Evolutionary conservation across 2,888 invertebrate genomes (phyloP).

Genomic region (Parascotia fuliginaria): DNA sequence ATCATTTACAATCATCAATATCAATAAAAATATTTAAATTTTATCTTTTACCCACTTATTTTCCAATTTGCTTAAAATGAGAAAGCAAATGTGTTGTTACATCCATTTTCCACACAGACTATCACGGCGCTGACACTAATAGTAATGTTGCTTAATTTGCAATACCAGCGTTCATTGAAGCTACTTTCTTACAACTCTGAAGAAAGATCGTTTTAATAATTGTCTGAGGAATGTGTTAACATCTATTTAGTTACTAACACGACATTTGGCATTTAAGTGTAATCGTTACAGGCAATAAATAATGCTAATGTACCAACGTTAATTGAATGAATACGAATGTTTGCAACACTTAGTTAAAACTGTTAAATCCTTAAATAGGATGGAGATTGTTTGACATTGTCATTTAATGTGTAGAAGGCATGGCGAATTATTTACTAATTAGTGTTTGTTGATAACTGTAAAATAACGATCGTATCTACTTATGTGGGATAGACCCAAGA

Average conservation of each 20-base stretch:
- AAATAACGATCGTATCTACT: too few species aligned
- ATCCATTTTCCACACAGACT: neutral
- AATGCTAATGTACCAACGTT: constrained; percentile 58
- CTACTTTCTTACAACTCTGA: constrained; percentile 36
- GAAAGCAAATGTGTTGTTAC: neutral
- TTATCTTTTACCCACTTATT: neutral
- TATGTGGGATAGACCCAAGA: neutral
- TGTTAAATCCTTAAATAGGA: constrained; percentile 20
- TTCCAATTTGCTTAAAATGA: neutral
- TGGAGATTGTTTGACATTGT: neutral
- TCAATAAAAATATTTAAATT: neutral
- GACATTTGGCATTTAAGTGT: constrained; percentile 60
- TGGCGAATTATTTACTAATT: neutral
- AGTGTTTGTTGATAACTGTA: too few species aligned
- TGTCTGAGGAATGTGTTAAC: constrained; percentile 43
- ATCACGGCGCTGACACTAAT: neutral
- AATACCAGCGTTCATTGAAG: constrained; percentile 19
- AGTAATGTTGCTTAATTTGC: constrained; percentile 29
- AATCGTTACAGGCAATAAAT: constrained; percentile 63
- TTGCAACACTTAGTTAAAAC: constrained; percentile 26
- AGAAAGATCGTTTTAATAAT: constrained; percentile 35
- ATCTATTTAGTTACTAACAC: constrained; percentile 50
- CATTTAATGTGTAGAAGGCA: neutral
- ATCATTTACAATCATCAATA: too few species aligned
- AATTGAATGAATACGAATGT: constrained; percentile 53